A percentile compares a stretch with the other conserved stretches of the same genome.
Conservation (phyloP, 2,888 invertebrate species). For the Amaurobius ferox region DNA sequence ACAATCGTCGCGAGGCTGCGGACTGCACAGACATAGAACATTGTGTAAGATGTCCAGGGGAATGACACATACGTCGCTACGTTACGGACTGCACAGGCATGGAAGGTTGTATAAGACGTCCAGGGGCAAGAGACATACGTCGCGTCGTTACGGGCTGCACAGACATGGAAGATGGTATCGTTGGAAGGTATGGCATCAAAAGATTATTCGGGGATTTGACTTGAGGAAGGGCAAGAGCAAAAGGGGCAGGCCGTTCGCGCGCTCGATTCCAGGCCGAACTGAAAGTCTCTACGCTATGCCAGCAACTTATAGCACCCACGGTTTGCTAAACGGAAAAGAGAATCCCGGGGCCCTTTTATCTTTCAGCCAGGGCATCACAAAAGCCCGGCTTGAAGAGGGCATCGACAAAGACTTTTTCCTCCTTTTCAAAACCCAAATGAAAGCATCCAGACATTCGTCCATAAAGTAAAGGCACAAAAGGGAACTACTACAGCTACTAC, state of each 20-base stretch:
- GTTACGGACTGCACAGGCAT: too few relatives aligned
- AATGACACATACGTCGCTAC: too few relatives aligned
- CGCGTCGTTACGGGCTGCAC: too few relatives aligned
- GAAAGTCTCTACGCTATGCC: constrained; percentile 21
- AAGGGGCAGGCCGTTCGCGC: constrained; percentile 24
- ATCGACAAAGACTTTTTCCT: constrained; percentile 67
- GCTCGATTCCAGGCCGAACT: constrained; percentile 22
- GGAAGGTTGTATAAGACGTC: too few relatives aligned
- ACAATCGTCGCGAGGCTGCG: too few relatives aligned
- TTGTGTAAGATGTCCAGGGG: too few relatives aligned
- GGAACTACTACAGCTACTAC: constrained; percentile 25
- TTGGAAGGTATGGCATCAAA: background rate
- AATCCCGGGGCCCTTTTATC: constrained; percentile 57
- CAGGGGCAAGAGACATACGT: too few relatives aligned
- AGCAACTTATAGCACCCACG: constrained; percentile 57
- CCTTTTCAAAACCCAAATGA: constrained; percentile 67
- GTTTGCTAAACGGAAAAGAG: constrained; percentile 50
- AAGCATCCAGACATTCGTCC: constrained; percentile 65
- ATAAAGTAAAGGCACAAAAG: constrained; percentile 56
- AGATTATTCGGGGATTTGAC: background rate
- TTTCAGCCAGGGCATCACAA: constrained; percentile 41
- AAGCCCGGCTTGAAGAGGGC: constrained; percentile 60
- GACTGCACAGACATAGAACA: too few relatives aligned
- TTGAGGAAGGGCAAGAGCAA: too few relatives aligned
- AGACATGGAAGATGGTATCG: background rate